These are phyloP conservation scores for Platysteira castanea DNA, from an alignment of 2,113 vertebrate genomes.

Conservation along the genomic window DNA sequence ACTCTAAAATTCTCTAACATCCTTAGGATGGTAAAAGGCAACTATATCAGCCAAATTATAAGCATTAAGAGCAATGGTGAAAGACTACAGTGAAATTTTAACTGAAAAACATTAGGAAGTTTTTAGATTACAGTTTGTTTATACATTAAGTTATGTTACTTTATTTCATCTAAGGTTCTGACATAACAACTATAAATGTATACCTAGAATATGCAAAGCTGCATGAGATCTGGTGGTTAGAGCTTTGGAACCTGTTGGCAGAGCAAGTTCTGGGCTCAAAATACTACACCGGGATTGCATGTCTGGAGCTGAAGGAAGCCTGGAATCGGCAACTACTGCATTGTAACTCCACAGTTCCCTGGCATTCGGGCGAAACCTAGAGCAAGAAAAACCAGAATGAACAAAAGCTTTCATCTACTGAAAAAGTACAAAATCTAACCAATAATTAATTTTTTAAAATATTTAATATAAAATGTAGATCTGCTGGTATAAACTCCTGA, in stretches of 20 bases:
- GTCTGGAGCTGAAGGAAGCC: constrained; percentile 87
- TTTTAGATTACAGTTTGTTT: not conserved
- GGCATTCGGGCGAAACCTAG: constrained; percentile 86
- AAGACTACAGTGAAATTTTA: not conserved
- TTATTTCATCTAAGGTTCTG: not conserved
- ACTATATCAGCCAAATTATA: not conserved
- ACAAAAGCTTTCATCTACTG: not conserved
- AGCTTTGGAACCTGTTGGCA: constrained; percentile 91
- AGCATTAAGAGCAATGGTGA: not conserved
- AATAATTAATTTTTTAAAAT: not conserved
- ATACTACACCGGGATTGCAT: constrained; percentile 92
- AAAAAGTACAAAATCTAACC: not conserved
- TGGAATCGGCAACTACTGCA: constrained; percentile 93
- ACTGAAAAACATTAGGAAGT: not conserved
- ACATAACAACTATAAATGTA: not conserved
- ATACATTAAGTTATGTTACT: not conserved
- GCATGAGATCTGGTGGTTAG: constrained; percentile 94
- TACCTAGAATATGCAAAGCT: constrained; percentile 96
- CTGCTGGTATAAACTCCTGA: not conserved
- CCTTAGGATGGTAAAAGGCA: not conserved
- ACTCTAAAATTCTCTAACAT: not conserved
- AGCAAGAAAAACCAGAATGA: not conserved
- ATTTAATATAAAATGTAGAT: not conserved
- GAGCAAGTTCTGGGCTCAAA: constrained; percentile 92
- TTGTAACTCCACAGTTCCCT: constrained; percentile 97